Evolutionary conservation across 2,113 vertebrate species (phyloP).

Genomic region (Lanius ludovicianus): DNA sequence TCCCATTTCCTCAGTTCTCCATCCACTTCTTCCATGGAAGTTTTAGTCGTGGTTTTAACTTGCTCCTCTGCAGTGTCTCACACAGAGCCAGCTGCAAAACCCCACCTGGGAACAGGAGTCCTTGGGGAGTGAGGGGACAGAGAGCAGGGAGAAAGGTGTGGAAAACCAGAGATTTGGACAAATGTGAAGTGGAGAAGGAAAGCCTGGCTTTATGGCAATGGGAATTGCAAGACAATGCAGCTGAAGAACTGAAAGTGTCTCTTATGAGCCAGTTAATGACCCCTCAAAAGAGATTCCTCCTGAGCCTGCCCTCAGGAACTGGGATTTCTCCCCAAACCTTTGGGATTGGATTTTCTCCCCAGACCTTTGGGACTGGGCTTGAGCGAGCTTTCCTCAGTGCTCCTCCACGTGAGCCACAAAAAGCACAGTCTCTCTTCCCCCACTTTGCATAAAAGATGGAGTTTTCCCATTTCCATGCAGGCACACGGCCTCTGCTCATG

Average conservation of each 20-base stretch:
- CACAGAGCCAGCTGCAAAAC: neutral
- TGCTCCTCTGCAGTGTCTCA: neutral
- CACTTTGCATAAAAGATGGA: neutral
- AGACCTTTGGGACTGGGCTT: neutral
- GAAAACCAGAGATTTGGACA: neutral
- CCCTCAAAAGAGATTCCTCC: neutral
- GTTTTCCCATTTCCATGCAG: neutral
- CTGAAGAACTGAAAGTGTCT: neutral
- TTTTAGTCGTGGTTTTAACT: neutral
- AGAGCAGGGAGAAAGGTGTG: fast-evolving
- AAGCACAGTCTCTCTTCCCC: neutral
- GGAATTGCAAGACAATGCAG: neutral
- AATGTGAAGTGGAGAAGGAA: fast-evolving
- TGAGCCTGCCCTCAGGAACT: fast-evolving
- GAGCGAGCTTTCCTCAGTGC: neutral
- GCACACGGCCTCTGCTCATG: neutral
- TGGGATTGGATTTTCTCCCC: neutral
- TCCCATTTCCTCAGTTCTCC: neutral
- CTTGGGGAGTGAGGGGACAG: neutral
- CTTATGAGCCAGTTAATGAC: neutral
- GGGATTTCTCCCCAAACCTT: neutral
- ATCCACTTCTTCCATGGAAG: neutral
- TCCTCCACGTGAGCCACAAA: neutral
- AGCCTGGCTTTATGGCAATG: neutral
- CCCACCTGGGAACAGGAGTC: neutral